Base-by-base conservation (phyloP, 2,113 vertebrate genomes). In the Nesogale talazaci region DNA sequence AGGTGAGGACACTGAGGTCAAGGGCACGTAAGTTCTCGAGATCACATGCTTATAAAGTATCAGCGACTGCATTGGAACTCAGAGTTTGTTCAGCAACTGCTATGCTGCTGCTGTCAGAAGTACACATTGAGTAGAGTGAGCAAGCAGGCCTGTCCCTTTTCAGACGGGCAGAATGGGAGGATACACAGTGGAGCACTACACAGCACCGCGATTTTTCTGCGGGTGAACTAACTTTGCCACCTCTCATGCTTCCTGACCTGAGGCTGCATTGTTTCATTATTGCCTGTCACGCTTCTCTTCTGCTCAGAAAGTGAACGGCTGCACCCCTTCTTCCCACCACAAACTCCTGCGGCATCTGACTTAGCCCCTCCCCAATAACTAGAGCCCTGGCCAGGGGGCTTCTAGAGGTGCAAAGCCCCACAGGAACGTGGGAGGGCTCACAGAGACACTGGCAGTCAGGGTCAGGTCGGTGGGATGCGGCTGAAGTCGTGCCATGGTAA, bases 231-330 rank as follows among this genome's bases (percentile, higher is more conserved):
- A 17, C 34, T 61, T 9, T 40, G 14, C 52, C 17, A 3, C 72
- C 36, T n/a, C 85, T 65, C 25, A 4, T 29, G 31, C 15, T 80
- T 59, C 6, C 0, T 42, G n/a, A 5, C 56, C 11, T 52, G 25
- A 74, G 40, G 5, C 46, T 65, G 29, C 6, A 16, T 67, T 14
- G 40, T 42, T 20, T 16, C 6, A 25, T 92, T 86, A 10, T 84
- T 88, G 31, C 15, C 84, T 52, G 46, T 46, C 86, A 67, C 57
- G 63, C 19, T 78, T n/a, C 27, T 23, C 59, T 96, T 85, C 70
- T 65, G 10, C n/a, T 75, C 34, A 79, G 17, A 36, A 57, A 27
- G 74, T 74, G 19, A 52, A 75, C n/a, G n/a, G n/a, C n/a, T n/a
- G n/a, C n/a, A n/a, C 16, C n/a, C 81, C 59, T 10, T 78, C n/a